These are phyloP conservation scores for Acanthisitta chloris DNA, from an alignment of 2,113 vertebrate genomes.

Conservation along the genomic window DNA sequence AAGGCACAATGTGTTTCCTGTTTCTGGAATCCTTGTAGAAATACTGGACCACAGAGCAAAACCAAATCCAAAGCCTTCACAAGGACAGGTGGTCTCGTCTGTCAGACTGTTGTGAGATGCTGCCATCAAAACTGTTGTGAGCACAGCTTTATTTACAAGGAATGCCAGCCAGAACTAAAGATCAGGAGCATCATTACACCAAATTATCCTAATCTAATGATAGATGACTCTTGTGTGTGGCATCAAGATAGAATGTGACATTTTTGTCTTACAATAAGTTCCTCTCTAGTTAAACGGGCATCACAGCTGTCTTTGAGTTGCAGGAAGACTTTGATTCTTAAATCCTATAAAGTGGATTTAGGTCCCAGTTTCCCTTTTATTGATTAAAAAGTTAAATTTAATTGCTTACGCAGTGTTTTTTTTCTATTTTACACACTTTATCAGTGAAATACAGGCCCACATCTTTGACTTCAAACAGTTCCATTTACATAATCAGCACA, in stretches of 20 bases:
- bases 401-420: constrained; percentile 22
- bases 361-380: constrained; percentile 39
- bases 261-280: not conserved
- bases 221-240: not conserved
- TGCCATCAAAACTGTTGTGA: not conserved
- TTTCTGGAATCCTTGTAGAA: not conserved
- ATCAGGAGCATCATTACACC: not conserved
- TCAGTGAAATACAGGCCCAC: constrained; percentile 45
- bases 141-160: not conserved
- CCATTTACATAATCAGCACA: constrained; percentile 55
- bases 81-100: not conserved
- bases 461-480: constrained; percentile 56
- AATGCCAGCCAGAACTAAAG: not conserved
- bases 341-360: constrained; percentile 60
- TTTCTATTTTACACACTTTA: constrained; percentile 40
- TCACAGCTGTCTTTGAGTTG: constrained; percentile 23
- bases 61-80: not conserved
- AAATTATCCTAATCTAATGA: not conserved
- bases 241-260: not conserved
- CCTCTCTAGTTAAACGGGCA: not conserved
- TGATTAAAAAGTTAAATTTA: constrained; percentile 64
- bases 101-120: not conserved
- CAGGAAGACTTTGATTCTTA: constrained; percentile 48
- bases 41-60: not conserved
- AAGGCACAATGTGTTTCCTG: not conserved